These are phyloP conservation scores for Colistium nudipinnis DNA, from an alignment of 2,113 vertebrate genomes.

Conservation along the genomic window DNA sequence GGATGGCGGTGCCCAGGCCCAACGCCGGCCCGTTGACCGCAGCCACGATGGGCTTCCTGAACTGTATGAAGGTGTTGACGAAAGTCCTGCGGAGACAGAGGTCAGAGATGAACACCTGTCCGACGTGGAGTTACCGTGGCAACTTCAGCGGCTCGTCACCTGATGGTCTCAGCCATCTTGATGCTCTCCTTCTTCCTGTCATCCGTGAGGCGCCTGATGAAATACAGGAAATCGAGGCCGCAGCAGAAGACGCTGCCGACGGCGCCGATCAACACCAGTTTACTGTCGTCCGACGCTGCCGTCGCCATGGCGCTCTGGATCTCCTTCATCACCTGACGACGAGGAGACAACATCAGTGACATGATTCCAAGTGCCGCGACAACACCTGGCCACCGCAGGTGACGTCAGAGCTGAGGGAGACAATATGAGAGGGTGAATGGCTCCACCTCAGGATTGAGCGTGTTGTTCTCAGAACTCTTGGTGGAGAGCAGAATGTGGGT, in stretches of 20 bases:
- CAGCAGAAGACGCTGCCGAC: conserved; percentile 95
- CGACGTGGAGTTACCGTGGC: not conserved
- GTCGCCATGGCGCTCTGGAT: conserved; percentile 96
- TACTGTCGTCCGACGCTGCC: conserved; percentile 96
- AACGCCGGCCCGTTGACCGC: conserved; percentile 96
- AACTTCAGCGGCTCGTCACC: conserved; percentile 74
- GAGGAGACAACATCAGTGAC: not conserved
- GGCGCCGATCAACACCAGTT: conserved; percentile 91
- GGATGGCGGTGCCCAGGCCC: conserved; percentile 93
- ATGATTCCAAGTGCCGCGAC: not conserved
- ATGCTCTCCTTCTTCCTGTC: conserved; percentile 96
- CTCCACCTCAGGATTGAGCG: conserved; percentile 91
- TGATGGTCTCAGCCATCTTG: conserved; percentile 97
- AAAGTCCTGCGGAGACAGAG: conserved; percentile 86
- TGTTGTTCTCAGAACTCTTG: conserved; percentile 96
- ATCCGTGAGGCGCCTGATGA: conserved; percentile 93
- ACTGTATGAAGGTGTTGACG: conserved; percentile 98
- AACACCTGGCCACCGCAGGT: not conserved
- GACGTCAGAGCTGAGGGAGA: not conserved
- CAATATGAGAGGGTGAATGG: not conserved
- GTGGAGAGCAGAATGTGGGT: conserved; percentile 97
- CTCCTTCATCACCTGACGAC: conserved; percentile 95
- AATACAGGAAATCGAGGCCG: conserved; percentile 96
- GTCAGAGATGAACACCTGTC: not conserved
- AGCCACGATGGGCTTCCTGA: conserved; percentile 98